Evolutionary conservation across 2,113 vertebrate genomes (phyloP).

Genomic region (Candoia aspera): DNA sequence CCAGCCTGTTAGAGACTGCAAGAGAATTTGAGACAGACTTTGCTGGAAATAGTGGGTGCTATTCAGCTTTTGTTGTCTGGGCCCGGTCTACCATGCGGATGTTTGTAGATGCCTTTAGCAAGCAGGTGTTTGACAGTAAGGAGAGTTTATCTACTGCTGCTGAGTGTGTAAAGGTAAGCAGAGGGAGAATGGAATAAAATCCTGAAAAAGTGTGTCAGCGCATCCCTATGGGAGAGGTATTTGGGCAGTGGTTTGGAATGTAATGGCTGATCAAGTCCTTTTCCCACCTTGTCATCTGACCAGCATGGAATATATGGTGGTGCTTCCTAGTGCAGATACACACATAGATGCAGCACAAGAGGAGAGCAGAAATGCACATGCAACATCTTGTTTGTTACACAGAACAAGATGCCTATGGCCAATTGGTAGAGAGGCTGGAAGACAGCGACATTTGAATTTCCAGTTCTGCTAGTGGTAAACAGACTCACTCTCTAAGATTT

Average conservation of each 20-base stretch:
- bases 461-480: not conserved
- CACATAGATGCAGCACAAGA: not conserved
- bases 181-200: not conserved
- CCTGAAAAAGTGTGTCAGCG: not conserved
- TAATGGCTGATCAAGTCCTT: not conserved
- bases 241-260: not conserved
- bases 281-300: not conserved
- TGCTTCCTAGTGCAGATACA: not conserved
- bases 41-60: slow-evolving; percentile 90
- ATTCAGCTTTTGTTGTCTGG: slow-evolving; percentile 97
- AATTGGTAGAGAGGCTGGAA: not conserved
- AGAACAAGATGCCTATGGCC: not conserved
- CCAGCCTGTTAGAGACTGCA: slow-evolving; percentile 91
- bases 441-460: not conserved
- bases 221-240: not conserved
- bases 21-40: slow-evolving; percentile 96
- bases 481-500: not conserved
- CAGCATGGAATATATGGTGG: not conserved
- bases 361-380: not conserved
- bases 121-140: slow-evolving; percentile 97
- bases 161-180: slow-evolving; percentile 87
- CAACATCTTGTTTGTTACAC: not conserved
- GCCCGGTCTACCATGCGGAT: slow-evolving; percentile 89
- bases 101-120: slow-evolving; percentile 98
- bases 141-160: slow-evolving; percentile 95